phyloP scores from a whole-genome alignment of 2,888 invertebrate genomes.

The Dichetophora obliterata region DNA sequence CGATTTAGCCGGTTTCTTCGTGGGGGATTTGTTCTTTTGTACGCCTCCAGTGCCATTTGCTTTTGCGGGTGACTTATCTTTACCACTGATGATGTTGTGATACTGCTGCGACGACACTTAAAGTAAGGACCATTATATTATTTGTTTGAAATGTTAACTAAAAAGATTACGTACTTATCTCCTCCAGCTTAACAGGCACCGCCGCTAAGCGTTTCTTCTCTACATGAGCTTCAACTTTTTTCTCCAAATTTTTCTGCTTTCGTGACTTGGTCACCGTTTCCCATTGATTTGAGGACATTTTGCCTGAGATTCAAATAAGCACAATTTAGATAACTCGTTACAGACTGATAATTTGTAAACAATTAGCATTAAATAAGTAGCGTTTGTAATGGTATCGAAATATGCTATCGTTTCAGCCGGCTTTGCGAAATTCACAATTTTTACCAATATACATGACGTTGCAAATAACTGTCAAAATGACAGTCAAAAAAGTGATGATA shows the following conservation, averaged over 20 bases:
- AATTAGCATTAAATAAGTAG: not conserved
- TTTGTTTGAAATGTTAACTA: not conserved
- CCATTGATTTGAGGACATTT: slow-evolving; percentile 75
- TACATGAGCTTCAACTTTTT: slow-evolving; percentile 69
- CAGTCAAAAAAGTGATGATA: no score
- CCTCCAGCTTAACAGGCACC: slow-evolving; percentile 80
- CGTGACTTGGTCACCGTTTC: slow-evolving; percentile 80
- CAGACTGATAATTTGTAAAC: not conserved
- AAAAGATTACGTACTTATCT: slow-evolving; percentile 75
- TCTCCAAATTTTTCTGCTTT: slow-evolving; percentile 72
- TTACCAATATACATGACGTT: slow-evolving; percentile 45
- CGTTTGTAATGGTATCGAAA: not conserved
- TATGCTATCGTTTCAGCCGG: not conserved
- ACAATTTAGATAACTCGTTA: no score
- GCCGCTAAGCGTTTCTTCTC: slow-evolving; percentile 71
- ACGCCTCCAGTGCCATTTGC: slow-evolving; percentile 43
- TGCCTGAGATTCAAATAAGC: not conserved
- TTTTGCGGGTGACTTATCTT: slow-evolving; percentile 48
- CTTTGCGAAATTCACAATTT: slow-evolving; percentile 32
- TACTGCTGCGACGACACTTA: slow-evolving; percentile 79
- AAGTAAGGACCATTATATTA: slow-evolving; percentile 7
- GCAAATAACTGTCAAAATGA: slow-evolving; percentile 12
- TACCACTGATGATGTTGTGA: slow-evolving; percentile 74
- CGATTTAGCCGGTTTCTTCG: slow-evolving; percentile 39
- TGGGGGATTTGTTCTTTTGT: slow-evolving; percentile 47